A percentile compares a stretch with the other conserved stretches of the same genome.
These are phyloP conservation scores for Smutsia gigantea DNA, from an alignment of 2,797 vertebrate genomes.

Conservation along the genomic window DNA sequence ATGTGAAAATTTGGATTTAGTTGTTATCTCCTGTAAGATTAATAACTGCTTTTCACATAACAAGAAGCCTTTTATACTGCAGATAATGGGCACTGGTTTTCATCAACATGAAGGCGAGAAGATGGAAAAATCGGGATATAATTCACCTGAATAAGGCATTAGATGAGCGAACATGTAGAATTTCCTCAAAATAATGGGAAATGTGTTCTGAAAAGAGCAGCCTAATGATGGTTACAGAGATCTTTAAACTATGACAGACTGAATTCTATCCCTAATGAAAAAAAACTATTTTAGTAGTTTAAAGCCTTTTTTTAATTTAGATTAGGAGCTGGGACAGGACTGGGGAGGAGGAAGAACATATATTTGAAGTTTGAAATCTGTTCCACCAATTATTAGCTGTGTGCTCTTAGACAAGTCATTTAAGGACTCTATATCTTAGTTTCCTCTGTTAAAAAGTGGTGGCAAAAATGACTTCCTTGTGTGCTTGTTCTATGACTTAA, in stretches of 20 bases:
- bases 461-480: background rate
- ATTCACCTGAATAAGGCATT: slow-evolving; percentile 16
- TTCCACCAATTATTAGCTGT: background rate
- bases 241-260: background rate
- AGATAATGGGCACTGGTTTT: slow-evolving; percentile 24
- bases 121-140: background rate
- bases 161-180: background rate
- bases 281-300: background rate
- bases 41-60: slow-evolving; percentile 52
- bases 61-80: slow-evolving; percentile 22
- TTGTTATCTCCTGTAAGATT: slow-evolving; percentile 44
- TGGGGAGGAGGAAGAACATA: fast-evolving
- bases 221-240: background rate
- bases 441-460: background rate
- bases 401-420: background rate
- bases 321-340: background rate
- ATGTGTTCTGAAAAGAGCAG: background rate
- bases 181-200: background rate
- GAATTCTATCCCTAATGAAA: background rate
- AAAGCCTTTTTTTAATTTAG: background rate
- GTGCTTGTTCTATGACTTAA: background rate
- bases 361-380: background rate
- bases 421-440: background rate
- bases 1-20: slow-evolving; percentile 49
- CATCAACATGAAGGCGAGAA: background rate